phyloP scores from a whole-genome alignment of 2,113 vertebrate species.

The Natator depressus region DNA sequence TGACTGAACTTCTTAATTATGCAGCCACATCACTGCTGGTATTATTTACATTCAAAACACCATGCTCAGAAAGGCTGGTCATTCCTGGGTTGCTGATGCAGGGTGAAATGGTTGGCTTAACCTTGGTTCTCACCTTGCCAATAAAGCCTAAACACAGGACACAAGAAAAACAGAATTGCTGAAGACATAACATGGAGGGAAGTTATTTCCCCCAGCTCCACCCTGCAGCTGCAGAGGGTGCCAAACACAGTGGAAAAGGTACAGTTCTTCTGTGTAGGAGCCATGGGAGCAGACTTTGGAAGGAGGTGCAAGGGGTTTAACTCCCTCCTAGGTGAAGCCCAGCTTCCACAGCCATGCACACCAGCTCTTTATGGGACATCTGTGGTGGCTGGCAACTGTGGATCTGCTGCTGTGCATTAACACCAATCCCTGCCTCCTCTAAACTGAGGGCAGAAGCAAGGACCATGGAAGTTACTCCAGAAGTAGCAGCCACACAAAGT shows the following conservation, averaged over 20 bases:
- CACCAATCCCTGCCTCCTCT: background rate
- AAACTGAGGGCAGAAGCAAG: fast-evolving
- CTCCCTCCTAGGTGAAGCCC: background rate
- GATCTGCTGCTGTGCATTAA: background rate
- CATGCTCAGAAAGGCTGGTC: background rate
- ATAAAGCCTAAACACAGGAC: background rate
- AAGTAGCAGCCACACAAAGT: fast-evolving
- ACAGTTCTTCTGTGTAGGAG: too few relatives aligned
- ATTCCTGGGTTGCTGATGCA: background rate
- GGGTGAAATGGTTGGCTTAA: slow-evolving; percentile 20
- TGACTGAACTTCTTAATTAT: background rate
- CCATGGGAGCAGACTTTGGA: background rate
- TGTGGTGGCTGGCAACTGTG: background rate
- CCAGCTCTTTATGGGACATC: background rate
- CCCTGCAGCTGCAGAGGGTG: too few relatives aligned
- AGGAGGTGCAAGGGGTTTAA: background rate
- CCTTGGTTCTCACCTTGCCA: background rate
- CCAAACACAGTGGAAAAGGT: too few relatives aligned
- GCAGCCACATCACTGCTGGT: fast-evolving
- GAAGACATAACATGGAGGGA: background rate
- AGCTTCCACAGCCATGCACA: background rate
- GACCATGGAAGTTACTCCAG: background rate
- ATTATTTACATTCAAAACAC: background rate
- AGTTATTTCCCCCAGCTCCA: background rate
- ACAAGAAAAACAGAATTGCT: background rate